Base-by-base conservation (phyloP, 2,113 vertebrate genomes). In the Istiophorus platypterus region DNA sequence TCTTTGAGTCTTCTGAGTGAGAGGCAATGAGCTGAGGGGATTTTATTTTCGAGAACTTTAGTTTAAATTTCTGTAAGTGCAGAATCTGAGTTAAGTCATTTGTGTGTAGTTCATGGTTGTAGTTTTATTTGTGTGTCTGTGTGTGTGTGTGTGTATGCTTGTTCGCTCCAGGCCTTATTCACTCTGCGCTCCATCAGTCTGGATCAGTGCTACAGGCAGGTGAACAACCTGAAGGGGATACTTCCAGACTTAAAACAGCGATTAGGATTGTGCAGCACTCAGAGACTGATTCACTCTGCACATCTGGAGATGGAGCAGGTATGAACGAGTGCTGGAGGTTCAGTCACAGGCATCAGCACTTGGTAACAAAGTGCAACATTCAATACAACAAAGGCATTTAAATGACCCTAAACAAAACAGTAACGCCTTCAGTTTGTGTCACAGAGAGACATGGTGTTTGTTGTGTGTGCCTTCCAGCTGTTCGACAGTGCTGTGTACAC, bases 261-360 rank as follows among this genome's bases (percentile, higher is more conserved):
- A 22, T 93, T 93, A 74, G 88, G 87, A 61, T 0, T 90, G 58
- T 85, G 37, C 63, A 85, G 78, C 80, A 11, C 51, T 3, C 63
- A 89, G 78, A 90, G 78, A 1, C 85, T 93, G 56, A 62, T 91
- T 49, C 84, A 91, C 29, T 82, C 67, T 56, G 84, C 78, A 72
- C 78, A 91, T 24, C 82, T 91, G 71, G 87, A 91, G 72, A 91
- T 88, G 91, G 89, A 93, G 83, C 81, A 85, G 91, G 92, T 93
- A 76, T 4, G 54, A 66, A n/a, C 20, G 18, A 17, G 49, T 7
- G 63, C 4, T 22, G 37, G 26, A 26, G 47, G 49, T n/a, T 22
- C 72, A n/a, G 10, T 45, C 49, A 3, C 4, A 15, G 11, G 24
- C 64, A 66, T 20, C 11, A 24, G 31, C 29, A 37, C 59, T 34